A percentile compares a stretch with the other conserved stretches of the same genome.
These are phyloP conservation scores for Poecilia velifera DNA, from an alignment of 2,797 vertebrate genomes.

Conservation along the genomic window DNA sequence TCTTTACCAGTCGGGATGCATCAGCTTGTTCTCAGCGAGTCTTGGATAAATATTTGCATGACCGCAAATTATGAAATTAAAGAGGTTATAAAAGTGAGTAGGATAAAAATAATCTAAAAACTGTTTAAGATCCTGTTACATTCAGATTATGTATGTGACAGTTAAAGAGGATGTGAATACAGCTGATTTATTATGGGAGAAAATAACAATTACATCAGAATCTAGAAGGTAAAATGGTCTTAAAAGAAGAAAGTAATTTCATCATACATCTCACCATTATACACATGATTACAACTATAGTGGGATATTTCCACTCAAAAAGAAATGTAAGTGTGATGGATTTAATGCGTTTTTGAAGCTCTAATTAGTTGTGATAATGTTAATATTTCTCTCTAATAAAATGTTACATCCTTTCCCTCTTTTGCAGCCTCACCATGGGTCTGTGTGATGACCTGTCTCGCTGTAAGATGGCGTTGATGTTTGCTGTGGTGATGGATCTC, in stretches of 20 bases:
- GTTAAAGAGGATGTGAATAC: neutral
- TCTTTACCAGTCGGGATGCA: neutral
- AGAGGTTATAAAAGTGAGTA: neutral
- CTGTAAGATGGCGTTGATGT: conserved; percentile 85
- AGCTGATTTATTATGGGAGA: neutral
- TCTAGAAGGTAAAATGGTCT: neutral
- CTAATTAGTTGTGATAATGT: no score
- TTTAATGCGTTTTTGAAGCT: neutral
- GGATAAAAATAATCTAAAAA: neutral
- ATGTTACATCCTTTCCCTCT: neutral
- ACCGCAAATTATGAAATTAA: neutral
- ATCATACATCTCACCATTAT: neutral
- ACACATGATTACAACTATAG: neutral
- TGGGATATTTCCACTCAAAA: neutral
- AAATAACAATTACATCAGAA: neutral
- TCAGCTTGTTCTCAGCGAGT: neutral
- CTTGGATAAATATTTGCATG: neutral
- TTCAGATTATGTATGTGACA: neutral
- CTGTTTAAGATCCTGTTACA: no score
- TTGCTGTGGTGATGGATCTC: conserved; percentile 86
- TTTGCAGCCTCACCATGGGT: conserved; percentile 55
- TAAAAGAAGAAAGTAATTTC: neutral
- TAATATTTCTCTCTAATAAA: neutral
- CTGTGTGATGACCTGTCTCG: conserved; percentile 76
- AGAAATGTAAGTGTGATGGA: neutral